phyloP scores from a whole-genome alignment of 2,888 invertebrate genomes.

The Kuschelorhynchus macadamiae region DNA sequence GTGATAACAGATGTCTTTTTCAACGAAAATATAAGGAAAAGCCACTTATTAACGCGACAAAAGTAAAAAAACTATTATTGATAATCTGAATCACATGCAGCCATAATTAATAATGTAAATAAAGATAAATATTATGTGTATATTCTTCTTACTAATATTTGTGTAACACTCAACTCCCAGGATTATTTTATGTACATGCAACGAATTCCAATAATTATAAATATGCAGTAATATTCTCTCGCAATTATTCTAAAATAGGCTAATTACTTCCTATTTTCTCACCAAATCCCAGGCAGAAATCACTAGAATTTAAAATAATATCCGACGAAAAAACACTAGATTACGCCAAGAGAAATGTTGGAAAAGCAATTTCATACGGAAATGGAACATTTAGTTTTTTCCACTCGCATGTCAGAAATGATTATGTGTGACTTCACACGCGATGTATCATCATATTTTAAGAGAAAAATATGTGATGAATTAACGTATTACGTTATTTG shows the following conservation, averaged over 20 bases:
- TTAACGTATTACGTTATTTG: conserved; percentile 35
- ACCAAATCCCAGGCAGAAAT: not conserved
- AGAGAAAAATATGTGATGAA: conserved; percentile 30
- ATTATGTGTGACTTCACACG: conserved; percentile 44
- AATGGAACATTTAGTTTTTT: conserved; percentile 43
- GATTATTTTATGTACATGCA: not conserved
- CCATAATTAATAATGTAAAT: no score
- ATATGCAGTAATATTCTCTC: no score
- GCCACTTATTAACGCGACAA: no score
- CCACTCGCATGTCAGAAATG: conserved; percentile 41
- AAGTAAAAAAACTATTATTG: no score
- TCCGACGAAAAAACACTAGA: conserved; percentile 9
- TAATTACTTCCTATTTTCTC: conserved; percentile 15
- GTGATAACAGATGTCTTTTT: no score
- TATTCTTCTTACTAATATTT: no score
- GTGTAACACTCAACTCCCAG: no score
- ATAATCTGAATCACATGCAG: no score
- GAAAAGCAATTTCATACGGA: conserved; percentile 40
- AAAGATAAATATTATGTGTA: no score
- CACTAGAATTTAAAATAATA: not conserved
- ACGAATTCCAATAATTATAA: no score
- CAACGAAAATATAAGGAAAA: no score
- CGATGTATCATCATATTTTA: conserved; percentile 40
- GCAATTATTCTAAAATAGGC: conserved; percentile 4
- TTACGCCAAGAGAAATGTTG: conserved; percentile 25